phyloP scores from a whole-genome alignment of 2,888 invertebrate species.

The Salticus scenicus region DNA sequence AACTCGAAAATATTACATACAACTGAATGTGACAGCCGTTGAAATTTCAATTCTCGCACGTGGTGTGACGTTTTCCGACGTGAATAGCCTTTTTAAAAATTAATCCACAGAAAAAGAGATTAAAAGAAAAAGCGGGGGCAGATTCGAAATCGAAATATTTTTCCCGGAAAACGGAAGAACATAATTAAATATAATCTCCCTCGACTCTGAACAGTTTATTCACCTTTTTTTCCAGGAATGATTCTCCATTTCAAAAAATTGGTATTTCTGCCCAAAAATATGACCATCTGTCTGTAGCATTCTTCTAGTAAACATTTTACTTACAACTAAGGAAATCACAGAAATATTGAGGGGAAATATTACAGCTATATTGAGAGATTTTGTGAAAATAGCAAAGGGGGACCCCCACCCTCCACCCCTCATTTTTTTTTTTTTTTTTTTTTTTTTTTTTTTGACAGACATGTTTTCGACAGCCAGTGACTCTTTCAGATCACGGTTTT shows the following conservation, averaged over 20 bases:
- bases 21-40: neutral
- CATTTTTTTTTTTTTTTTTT: neutral
- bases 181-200: conserved; percentile 12
- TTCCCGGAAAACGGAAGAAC: neutral
- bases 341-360: neutral
- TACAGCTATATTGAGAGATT: conserved; percentile 19
- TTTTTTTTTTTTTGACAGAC: conserved; percentile 33
- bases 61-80: neutral
- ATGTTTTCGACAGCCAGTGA: conserved; percentile 60
- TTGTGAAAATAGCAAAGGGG: neutral
- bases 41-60: neutral
- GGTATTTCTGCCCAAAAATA: conserved; percentile 17
- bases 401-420: neutral
- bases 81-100: neutral
- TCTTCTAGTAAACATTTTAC: conserved; percentile 42
- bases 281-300: conserved; percentile 37
- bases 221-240: neutral
- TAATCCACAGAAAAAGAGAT: conserved; percentile 1
- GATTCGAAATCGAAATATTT: neutral
- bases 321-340: conserved; percentile 13
- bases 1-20: no score
- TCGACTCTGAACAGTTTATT: neutral
- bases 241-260: conserved; percentile 10
- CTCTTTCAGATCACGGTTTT: conserved; percentile 30
- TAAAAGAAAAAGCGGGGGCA: neutral